phyloP scores from a whole-genome alignment of 2,113 vertebrate species.

The Protobothrops flavoviridis region DNA sequence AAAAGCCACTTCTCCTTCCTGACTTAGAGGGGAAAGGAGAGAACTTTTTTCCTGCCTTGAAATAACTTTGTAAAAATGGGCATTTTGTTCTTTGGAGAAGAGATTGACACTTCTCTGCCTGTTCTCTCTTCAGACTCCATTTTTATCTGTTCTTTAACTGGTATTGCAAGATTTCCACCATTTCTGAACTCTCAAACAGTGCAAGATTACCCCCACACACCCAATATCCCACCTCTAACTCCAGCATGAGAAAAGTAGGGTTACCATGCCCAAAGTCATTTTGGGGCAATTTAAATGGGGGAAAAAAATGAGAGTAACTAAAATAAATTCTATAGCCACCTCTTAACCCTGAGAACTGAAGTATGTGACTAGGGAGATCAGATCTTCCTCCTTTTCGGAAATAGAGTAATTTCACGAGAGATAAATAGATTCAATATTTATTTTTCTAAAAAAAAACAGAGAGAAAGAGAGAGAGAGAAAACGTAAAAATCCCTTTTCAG shows the following conservation, averaged over 20 bases:
- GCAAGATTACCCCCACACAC: not conserved
- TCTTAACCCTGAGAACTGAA: not conserved
- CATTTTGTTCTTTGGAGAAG: too few relatives aligned
- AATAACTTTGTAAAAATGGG: too few relatives aligned
- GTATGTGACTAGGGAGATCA: not conserved
- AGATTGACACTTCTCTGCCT: too few relatives aligned
- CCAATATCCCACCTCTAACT: not conserved
- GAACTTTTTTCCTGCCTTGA: too few relatives aligned
- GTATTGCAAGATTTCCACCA: too few relatives aligned
- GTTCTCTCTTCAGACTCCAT: too few relatives aligned
- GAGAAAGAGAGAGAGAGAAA: too few relatives aligned
- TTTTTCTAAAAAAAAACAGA: not conserved
- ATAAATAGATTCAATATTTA: not conserved
- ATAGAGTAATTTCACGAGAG: not conserved
- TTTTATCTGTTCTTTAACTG: too few relatives aligned
- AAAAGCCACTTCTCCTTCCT: not conserved
- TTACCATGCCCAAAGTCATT: not conserved
- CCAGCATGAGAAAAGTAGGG: not conserved
- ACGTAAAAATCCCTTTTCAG: too few relatives aligned
- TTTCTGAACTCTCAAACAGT: too few relatives aligned
- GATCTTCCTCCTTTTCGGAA: not conserved
- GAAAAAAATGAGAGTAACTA: not conserved
- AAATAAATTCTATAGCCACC: not conserved
- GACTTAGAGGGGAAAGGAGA: not conserved
- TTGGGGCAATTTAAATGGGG: not conserved